A percentile compares a stretch with the other conserved stretches of the same genome.
These are phyloP conservation scores for Pardosa pseudoannulata DNA, from an alignment of 2,888 invertebrate species.

Conservation along the genomic window DNA sequence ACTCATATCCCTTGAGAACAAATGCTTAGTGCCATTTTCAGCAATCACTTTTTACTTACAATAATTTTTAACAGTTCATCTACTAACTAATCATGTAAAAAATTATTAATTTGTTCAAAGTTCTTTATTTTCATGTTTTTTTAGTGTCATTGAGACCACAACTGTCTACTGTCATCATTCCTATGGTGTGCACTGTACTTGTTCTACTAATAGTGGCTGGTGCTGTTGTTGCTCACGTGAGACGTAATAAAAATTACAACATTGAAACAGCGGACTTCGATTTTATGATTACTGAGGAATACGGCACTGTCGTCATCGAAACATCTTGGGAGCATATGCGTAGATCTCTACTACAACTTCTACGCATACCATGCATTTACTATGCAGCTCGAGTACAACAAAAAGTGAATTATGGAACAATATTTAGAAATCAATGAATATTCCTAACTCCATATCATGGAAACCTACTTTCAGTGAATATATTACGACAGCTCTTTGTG, in stretches of 20 bases:
- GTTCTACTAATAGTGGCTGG: conserved; percentile 48
- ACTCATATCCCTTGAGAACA: too few species aligned
- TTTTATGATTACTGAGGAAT: conserved; percentile 43
- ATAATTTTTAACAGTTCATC: too few species aligned
- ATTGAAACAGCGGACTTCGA: conserved; percentile 67
- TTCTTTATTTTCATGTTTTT: too few species aligned
- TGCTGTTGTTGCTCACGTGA: conserved; percentile 27
- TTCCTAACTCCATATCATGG: too few species aligned
- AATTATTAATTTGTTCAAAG: too few species aligned
- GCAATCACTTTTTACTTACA: too few species aligned
- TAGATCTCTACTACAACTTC: neutral
- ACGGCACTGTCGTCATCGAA: conserved; percentile 19
- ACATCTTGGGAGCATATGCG: conserved; percentile 52
- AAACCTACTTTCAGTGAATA: too few species aligned
- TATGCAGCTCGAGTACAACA: neutral
- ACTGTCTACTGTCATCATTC: conserved; percentile 61
- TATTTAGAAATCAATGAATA: too few species aligned
- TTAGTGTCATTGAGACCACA: conserved; percentile 57
- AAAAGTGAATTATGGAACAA: neutral
- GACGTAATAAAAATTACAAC: conserved; percentile 22
- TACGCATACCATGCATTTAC: neutral
- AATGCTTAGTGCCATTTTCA: too few species aligned
- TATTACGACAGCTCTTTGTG: too few species aligned
- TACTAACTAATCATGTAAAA: too few species aligned
- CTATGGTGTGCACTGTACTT: conserved; percentile 49